Evolutionary conservation across 2,797 vertebrate species (phyloP), one percentile per base, ranked within the genome.

Genomic region (Ptychadena robeensis): DNA sequence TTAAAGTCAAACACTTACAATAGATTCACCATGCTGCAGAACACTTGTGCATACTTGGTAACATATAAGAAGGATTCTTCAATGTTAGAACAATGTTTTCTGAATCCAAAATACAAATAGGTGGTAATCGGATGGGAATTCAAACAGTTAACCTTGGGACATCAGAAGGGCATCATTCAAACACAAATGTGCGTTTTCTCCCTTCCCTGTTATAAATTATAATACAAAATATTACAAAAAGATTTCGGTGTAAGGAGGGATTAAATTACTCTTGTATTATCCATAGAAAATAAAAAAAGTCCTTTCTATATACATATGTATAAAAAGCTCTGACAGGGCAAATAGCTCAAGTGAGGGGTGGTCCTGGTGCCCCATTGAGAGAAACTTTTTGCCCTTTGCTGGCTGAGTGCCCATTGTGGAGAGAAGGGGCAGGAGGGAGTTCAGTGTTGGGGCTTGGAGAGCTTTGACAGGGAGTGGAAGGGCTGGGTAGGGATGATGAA

Each of bases 361-460:
- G 87, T 37, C 86, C 88, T 0, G 90, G 61, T 12, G 90, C 87
- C 87, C 97, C 96, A 0, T 97, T 98, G 79, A 97, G 92, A 87
- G 96, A 95, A 90, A 96, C 91, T 93, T 97, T 97, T 85, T 96
- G 95, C 67, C 92, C 87, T 82, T 91, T 91, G 87, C 87, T 88
- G 86, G 90, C 73, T 32, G 91, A 85, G 11, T 91, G 84, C 1
- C 88, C 87, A 71, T 93, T 94, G 86, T 91, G 91, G 72, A 90
- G 38, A 78, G 88, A 66, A 28, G 86, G 65, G 31, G 87, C 25
- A 15, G 70, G 31, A 59, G 87, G 91, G 2, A 91, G 85, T 7
- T 93, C 93, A 67, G 91, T 89, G 85, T 88, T 90, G 71, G 92
- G 92, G 59, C 48, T 80, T 18, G 82, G 82, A 0, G 92, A 93